Evolutionary conservation across 2,797 vertebrate species (phyloP), one percentile per base, ranked within the genome.

Genomic region (Smutsia gigantea): DNA sequence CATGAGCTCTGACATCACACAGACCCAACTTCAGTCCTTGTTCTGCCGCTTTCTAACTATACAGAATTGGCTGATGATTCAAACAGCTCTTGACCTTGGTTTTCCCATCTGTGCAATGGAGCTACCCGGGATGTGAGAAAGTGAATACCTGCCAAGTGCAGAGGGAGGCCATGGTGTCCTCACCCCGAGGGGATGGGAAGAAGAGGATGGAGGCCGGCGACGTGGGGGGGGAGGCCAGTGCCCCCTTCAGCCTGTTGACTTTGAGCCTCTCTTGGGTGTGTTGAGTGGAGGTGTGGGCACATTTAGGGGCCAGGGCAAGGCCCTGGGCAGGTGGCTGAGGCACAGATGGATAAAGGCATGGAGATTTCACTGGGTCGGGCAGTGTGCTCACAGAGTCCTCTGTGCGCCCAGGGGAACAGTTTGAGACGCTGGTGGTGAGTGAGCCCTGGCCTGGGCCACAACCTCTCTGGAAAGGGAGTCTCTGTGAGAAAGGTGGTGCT

Each of bases 301-400:
- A 18, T 51, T 21, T 2, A 34, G 57, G 12, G 31, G 77, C 66
- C 19, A 57, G 29, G 13, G 37, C 15, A 13, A 74, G 61, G 55
- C 18, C 19, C 25, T 8, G 18, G 37, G 39, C 31, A 4, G 59
- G 37, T 23, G 31, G 59, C 86, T 13, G 5, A 29, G 59, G 49
- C 34, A 4, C 68, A 17, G 42, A 4, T 5, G 59, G 42, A 42
- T 46, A 2, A 53, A 15, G 37, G 12, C 59, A 19, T 1, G 11
- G 37, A 17, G n/a, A 7, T 19, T 10, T 39, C 25, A 0, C 5
- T 3, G 21, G 59, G 15, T 7, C 2, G 0, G 55, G 5, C 9
- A 18, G 42, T 1, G 27, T 57, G 17, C 57, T 34, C 72, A 59
- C 19, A 7, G 37, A n/a, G 55, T 31, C 3, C 31, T 1, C 31